Percentiles rank a stretch among this genome's conserved stretches.
Conservation (phyloP, 2,888 invertebrate genomes). For the Hybos culiciformis region DNA sequence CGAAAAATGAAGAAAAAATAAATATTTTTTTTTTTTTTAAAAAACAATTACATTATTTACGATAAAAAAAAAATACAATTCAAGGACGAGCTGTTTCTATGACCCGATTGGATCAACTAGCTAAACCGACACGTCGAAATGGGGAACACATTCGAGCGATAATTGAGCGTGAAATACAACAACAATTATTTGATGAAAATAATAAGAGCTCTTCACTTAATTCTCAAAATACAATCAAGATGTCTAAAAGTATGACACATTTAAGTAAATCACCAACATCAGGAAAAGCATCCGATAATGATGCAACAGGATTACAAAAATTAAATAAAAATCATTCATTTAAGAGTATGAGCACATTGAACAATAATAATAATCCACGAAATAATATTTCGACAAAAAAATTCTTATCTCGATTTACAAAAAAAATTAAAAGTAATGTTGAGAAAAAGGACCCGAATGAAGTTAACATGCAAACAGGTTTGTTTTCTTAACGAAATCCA, state of each 20-base stretch:
- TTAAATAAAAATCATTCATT: conserved; percentile 32
- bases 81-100: conserved; percentile 83
- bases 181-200: conserved; percentile 19
- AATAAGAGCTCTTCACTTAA: conserved; percentile 14
- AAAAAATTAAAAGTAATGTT: conserved; percentile 6
- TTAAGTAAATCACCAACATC: conserved; percentile 37
- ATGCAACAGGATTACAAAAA: conserved; percentile 22
- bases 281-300: background rate
- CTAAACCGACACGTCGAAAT: conserved; percentile 52
- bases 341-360: conserved; percentile 41
- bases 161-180: conserved; percentile 33
- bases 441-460: conserved; percentile 13
- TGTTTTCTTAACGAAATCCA: conserved; percentile 17
- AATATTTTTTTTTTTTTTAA: no score
- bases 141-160: conserved; percentile 36
- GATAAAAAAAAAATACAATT: no score
- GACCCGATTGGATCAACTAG: conserved; percentile 79
- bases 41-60: no score
- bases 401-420: conserved; percentile 6
- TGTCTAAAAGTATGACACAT: conserved; percentile 62
- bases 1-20: no score
- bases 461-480: conserved; percentile 12
- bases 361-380: conserved; percentile 19
- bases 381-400: conserved; percentile 5
- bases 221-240: conserved; percentile 27